phyloP scores from a whole-genome alignment of 30 jellyfish, hydroid and myxozoan genomes.

The Chrysaora quinquecirrha region DNA sequence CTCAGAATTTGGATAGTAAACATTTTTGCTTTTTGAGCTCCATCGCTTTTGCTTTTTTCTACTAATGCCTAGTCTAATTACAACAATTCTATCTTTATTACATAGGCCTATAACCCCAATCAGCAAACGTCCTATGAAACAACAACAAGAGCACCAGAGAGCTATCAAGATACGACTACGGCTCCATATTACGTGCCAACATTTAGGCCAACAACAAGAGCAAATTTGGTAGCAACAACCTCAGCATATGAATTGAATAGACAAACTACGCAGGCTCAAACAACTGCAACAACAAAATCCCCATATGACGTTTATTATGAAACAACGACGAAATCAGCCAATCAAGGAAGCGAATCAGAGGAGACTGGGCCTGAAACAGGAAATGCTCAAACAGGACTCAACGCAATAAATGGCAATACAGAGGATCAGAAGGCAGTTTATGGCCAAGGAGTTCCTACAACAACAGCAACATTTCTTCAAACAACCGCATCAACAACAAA shows the following conservation, averaged over 20 bases:
- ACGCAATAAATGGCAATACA: background rate
- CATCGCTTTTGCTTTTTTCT: no score
- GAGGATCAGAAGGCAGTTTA: conserved; percentile 10
- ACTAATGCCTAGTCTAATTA: no score
- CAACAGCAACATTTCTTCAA: background rate
- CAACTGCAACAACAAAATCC: conserved; percentile 16
- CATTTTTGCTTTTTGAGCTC: no score
- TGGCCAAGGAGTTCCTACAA: background rate
- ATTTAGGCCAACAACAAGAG: conserved; percentile 35
- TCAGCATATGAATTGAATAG: background rate
- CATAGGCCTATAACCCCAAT: conserved; percentile 50
- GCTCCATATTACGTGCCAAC: conserved; percentile 14
- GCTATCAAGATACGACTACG: background rate
- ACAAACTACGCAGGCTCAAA: background rate
- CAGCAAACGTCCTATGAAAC: no score
- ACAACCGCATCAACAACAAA: background rate
- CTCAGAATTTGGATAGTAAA: no score
- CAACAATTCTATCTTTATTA: no score
- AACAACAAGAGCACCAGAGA: background rate
- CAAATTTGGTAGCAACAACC: background rate
- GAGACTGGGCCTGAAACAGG: background rate
- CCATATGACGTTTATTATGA: background rate
- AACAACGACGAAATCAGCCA: conserved; percentile 9
- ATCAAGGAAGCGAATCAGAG: background rate
- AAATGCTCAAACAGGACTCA: no score